Percentiles rank a stretch among this genome's conserved stretches.
phyloP scores from a whole-genome alignment of 2,797 vertebrate species.

The Sphaeramia orbicularis region DNA sequence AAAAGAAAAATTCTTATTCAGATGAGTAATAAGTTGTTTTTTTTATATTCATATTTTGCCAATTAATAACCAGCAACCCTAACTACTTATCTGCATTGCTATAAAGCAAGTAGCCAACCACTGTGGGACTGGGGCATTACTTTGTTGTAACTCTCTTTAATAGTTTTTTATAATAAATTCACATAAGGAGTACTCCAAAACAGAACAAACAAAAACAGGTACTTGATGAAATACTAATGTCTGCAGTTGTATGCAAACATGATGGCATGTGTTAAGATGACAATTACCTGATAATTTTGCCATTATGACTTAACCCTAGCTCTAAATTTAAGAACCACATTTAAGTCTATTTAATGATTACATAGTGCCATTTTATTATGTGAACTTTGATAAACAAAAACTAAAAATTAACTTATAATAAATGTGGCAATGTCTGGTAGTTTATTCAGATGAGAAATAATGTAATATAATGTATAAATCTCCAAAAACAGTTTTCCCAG shows the following conservation, averaged over 20 bases:
- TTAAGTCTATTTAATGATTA: background rate
- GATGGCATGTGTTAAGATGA: background rate
- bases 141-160: slow-evolving; percentile 1
- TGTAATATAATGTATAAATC: too few relatives aligned
- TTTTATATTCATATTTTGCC: background rate
- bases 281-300: background rate
- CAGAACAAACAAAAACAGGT: slow-evolving; percentile 9
- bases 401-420: background rate
- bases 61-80: slow-evolving; percentile 2
- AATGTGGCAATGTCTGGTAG: too few relatives aligned
- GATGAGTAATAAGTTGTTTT: background rate
- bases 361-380: background rate
- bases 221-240: background rate
- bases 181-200: background rate
- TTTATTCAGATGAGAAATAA: too few relatives aligned
- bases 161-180: slow-evolving; percentile 2
- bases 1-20: slow-evolving; percentile 6
- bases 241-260: background rate
- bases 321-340: too few relatives aligned
- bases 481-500: background rate
- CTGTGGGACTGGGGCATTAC: background rate
- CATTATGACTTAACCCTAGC: too few relatives aligned
- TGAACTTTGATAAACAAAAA: background rate
- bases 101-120: slow-evolving; percentile 10
- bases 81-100: slow-evolving; percentile 9